A percentile compares a stretch with the other conserved stretches of the same genome.
Conservation (phyloP, 2,888 invertebrate genomes). For the Standfussiana lucernea region DNA sequence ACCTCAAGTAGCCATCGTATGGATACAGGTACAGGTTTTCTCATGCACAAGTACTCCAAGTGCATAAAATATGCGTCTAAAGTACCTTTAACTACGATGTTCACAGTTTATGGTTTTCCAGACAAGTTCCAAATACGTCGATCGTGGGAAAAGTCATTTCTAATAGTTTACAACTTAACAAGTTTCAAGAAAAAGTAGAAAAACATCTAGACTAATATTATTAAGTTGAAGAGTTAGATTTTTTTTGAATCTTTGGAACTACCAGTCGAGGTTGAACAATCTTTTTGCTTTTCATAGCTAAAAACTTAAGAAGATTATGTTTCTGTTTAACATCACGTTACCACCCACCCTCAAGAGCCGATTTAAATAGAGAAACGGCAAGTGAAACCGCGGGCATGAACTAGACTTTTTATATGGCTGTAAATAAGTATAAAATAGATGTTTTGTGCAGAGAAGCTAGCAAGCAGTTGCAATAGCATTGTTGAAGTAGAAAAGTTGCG, state of each 20-base stretch:
- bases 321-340: neutral
- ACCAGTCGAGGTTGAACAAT: neutral
- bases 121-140: constrained; percentile 58
- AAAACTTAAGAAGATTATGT: too few relatives aligned
- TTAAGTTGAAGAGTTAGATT: too few relatives aligned
- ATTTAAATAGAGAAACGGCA: neutral
- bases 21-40: constrained; percentile 17
- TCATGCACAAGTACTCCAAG: neutral
- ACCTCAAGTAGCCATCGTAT: neutral
- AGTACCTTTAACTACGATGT: constrained; percentile 51
- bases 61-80: constrained; percentile 49
- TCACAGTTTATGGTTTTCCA: constrained; percentile 45
- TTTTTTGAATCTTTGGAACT: neutral
- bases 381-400: neutral
- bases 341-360: neutral
- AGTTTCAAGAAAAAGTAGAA: constrained; percentile 54
- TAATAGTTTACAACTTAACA: constrained; percentile 32
- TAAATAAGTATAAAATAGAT: constrained; percentile 51
- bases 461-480: constrained; percentile 60
- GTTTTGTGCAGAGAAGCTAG: constrained; percentile 34
- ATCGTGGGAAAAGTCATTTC: constrained; percentile 61
- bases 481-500: constrained; percentile 71
- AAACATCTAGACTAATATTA: constrained; percentile 1
- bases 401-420: constrained; percentile 27
- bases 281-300: neutral